Evolutionary conservation across 2,888 invertebrate species (phyloP), one percentile per base, ranked within the genome.

Genomic region (Onchidella celtica): DNA sequence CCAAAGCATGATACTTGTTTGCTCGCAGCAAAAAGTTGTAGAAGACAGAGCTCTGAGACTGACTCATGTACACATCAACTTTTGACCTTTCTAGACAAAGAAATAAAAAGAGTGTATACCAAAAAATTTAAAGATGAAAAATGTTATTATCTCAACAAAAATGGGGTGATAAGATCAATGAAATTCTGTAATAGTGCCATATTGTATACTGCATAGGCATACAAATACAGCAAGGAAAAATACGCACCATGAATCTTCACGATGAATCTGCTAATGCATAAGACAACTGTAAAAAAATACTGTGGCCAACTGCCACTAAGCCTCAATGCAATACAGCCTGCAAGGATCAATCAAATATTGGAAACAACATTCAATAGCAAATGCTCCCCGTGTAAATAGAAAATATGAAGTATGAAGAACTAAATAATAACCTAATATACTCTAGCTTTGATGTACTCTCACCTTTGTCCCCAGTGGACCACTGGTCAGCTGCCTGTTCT

Each of bases 11-110:
- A 90, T 96, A 98, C 87, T 97, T 96, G 9, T 97, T 96, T 74
- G 96, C 96, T 88, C 96, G 95, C 82, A 97, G 93, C 40, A 97
- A 93, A 91, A 97, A 97, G 84, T 96, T 96, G 83, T 95, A 94
- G 90, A 98, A 97, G 84, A 95, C 95, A 65, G 95, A 95, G 1
- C 95, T 94, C 92, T 97, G 97, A 75, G 94, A 94, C 81, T 90
- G 86, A 83, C 65, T 84, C 14, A 24, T 40, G 38, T 75, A 79
- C 1, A 82, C 83, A 70, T 86, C 85, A 21, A 88, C 85, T 36
- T 78, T 59, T n/a, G 87, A 87, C 11, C 73, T 83, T 40, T 85
- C 87, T 87, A 74, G 2, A 55, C n/a, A n/a, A n/a, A n/a, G 40
- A 55, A 32, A 61, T 63, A n/a, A 72, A 40, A 36, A 32, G 24